Percentiles rank a stretch among this genome's conserved stretches.
Evolutionary conservation across 2,113 vertebrate species (phyloP).

Genomic region (Heloderma charlesbogerti): DNA sequence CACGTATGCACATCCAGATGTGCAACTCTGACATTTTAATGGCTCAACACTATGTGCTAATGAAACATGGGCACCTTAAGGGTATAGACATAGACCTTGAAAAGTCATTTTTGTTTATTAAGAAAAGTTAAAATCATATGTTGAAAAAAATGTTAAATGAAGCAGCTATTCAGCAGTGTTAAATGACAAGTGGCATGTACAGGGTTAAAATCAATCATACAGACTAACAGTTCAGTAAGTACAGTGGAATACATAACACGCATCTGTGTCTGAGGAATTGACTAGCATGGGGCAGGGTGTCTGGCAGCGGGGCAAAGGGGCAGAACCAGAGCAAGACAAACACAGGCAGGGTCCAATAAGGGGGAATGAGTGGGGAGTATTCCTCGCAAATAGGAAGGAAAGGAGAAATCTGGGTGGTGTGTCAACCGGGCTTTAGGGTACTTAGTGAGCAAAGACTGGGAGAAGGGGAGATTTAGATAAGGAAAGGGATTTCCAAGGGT

Average conservation of each 20-base stretch:
- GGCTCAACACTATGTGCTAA: too few relatives aligned
- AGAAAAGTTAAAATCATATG: background rate
- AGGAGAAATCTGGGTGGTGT: background rate
- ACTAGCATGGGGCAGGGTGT: too few relatives aligned
- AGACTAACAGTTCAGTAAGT: background rate
- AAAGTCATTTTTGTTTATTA: background rate
- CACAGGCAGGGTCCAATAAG: too few relatives aligned
- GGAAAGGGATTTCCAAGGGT: background rate
- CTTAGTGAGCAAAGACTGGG: background rate
- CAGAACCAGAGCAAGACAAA: too few relatives aligned
- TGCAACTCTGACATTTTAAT: background rate
- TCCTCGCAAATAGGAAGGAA: background rate
- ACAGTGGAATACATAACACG: background rate
- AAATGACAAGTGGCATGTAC: background rate
- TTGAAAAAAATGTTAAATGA: too few relatives aligned
- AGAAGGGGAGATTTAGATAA: background rate
- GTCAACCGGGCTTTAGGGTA: background rate
- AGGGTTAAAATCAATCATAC: background rate
- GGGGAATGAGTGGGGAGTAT: too few relatives aligned
- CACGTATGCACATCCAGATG: background rate
- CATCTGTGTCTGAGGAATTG: too few relatives aligned
- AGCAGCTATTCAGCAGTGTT: background rate
- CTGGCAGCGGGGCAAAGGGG: too few relatives aligned
- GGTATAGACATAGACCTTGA: background rate
- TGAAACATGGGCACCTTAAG: too few relatives aligned